Evolutionary conservation across 2,113 vertebrate genomes (phyloP).

Genomic region (Hippocampus barbouri): DNA sequence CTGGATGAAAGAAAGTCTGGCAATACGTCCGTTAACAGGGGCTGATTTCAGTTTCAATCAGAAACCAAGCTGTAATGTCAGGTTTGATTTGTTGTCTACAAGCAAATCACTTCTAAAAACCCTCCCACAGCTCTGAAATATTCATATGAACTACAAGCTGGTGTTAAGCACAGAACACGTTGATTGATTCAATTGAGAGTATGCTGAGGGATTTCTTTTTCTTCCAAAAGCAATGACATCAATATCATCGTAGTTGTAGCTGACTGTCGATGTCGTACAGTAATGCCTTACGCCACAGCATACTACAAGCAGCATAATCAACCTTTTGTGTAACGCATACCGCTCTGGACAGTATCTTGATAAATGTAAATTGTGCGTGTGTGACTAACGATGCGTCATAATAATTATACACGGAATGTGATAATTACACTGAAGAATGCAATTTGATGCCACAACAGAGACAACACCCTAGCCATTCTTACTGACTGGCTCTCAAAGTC

Average conservation of each 20-base stretch:
- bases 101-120: conserved; percentile 23
- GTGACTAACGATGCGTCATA: too few species aligned
- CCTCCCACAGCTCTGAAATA: not conserved
- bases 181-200: not conserved
- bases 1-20: conserved; percentile 36
- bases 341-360: not conserved
- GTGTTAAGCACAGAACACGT: not conserved
- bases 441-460: too few species aligned
- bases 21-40: conserved; percentile 39
- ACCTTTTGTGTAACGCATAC: not conserved
- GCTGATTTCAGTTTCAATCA: conserved; percentile 20
- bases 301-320: not conserved
- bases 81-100: conserved; percentile 7
- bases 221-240: not conserved
- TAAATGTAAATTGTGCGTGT: not conserved
- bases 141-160: not conserved
- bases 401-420: too few species aligned
- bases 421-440: not conserved
- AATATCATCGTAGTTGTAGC: not conserved
- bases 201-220: not conserved
- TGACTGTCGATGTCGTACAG: not conserved
- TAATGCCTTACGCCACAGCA: not conserved
- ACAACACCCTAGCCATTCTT: too few species aligned
- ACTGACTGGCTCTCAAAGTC: too few species aligned
- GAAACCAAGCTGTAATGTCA: conserved; percentile 14